Conservation (phyloP, 2,888 invertebrate genomes). For the Stictocephala bisonia region DNA sequence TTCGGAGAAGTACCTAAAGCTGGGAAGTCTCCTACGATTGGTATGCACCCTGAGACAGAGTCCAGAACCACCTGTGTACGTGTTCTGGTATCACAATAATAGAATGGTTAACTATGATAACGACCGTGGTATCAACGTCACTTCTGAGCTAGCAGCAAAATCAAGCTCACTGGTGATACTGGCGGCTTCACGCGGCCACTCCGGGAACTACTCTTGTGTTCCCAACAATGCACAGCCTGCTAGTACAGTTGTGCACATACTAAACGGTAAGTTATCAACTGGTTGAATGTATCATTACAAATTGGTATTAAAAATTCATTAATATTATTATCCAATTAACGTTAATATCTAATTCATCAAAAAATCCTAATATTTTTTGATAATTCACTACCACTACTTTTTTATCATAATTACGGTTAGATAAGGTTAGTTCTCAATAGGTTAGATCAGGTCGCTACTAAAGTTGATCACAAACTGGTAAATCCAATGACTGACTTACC, state of each 20-base stretch:
- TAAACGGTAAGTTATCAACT: conserved; percentile 76
- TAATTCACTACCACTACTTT: too few species aligned
- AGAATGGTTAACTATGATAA: conserved; percentile 93
- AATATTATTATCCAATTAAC: too few species aligned
- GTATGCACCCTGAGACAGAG: conserved; percentile 86
- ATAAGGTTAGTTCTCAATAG: too few species aligned
- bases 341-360: too few species aligned
- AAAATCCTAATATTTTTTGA: too few species aligned
- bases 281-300: too few species aligned
- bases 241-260: conserved; percentile 89
- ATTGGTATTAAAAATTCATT: too few species aligned
- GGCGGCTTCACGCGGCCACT: conserved; percentile 75
- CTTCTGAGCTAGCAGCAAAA: conserved; percentile 79
- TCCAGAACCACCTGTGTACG: conserved; percentile 85
- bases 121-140: conserved; percentile 88
- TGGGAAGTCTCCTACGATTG: conserved; percentile 83
- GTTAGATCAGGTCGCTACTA: too few species aligned
- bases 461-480: too few species aligned
- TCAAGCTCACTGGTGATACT: conserved; percentile 71
- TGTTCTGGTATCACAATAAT: conserved; percentile 82
- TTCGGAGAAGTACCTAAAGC: conserved; percentile 86
- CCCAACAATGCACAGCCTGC: conserved; percentile 90
- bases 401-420: too few species aligned
- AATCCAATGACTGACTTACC: too few species aligned
- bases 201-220: conserved; percentile 90